Evolutionary conservation across 2,888 invertebrate genomes (phyloP).

Genomic region (Fragum fragum): DNA sequence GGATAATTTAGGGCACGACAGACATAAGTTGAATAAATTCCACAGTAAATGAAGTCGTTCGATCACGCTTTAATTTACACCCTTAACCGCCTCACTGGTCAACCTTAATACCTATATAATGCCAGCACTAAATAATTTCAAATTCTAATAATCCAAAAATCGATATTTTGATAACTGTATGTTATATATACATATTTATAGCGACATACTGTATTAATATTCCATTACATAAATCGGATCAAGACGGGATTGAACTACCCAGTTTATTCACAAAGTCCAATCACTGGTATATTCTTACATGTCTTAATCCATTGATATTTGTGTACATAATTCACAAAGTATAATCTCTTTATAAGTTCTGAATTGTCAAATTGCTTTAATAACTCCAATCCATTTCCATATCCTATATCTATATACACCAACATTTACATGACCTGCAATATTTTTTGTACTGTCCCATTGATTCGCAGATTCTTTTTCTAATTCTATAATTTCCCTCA

Average conservation of each 20-base stretch:
- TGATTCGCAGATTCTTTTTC: neutral
- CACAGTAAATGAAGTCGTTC: constrained; percentile 8
- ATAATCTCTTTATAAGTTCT: constrained; percentile 3
- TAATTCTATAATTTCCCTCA: neutral
- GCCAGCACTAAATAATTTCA: constrained; percentile 48
- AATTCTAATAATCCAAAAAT: constrained; percentile 61
- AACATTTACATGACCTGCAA: neutral
- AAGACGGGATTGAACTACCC: neutral
- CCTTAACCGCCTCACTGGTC: constrained; percentile 20
- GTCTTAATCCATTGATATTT: neutral
- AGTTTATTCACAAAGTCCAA: constrained; percentile 5
- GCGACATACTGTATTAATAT: constrained; percentile 22
- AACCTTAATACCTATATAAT: constrained; percentile 24
- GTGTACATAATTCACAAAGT: constrained; percentile 1
- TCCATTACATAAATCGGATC: constrained; percentile 27
- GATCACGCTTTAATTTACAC: constrained; percentile 32
- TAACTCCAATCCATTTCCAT: neutral
- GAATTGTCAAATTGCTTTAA: neutral
- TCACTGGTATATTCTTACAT: constrained; percentile 1
- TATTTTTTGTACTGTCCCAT: constrained; percentile 8
- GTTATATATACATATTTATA: constrained; percentile 30
- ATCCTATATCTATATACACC: neutral
- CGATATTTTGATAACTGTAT: constrained; percentile 50
- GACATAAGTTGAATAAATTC: constrained; percentile 5
- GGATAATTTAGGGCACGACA: constrained; percentile 7